Conservation (phyloP, 2,797 vertebrate species). For the Carapus acus region DNA sequence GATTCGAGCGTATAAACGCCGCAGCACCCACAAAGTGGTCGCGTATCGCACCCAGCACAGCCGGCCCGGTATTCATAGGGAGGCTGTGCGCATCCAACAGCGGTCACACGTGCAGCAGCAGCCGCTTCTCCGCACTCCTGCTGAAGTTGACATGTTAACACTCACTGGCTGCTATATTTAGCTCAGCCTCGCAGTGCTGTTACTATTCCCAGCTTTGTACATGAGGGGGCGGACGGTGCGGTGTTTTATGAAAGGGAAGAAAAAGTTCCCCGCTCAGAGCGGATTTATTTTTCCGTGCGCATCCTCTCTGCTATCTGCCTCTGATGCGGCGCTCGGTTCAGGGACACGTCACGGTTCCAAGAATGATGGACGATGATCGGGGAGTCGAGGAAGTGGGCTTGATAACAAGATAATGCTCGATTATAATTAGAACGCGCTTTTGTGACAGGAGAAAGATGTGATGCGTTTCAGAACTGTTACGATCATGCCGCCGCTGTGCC, state of each 20-base stretch:
- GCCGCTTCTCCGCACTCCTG: conserved; percentile 62
- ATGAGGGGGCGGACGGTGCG: conserved; percentile 67
- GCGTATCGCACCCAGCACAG: no score
- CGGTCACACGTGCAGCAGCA: conserved; percentile 63
- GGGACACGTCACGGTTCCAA: conserved; percentile 27
- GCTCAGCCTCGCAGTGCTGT: conserved; percentile 72
- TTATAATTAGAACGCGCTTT: no score
- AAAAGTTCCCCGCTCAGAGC: conserved; percentile 55
- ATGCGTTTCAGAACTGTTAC: no score
- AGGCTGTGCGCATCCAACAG: conserved; percentile 47
- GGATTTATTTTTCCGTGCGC: conserved; percentile 38
- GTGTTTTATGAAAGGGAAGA: conserved; percentile 42
- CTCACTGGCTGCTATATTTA: conserved; percentile 80
- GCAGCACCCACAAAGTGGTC: no score
- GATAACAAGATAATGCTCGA: no score
- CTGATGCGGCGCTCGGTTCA: conserved; percentile 18
- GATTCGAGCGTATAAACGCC: no score
- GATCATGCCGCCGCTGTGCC: no score
- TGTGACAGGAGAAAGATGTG: no score
- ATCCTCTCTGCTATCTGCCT: conserved; percentile 14
- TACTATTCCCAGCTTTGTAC: conserved; percentile 79
- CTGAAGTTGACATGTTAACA: conserved; percentile 75
- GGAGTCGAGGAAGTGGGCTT: background rate
- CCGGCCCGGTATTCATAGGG: conserved; percentile 44
- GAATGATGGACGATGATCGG: background rate